These are phyloP conservation scores for Conus betulinus DNA, from an alignment of 1,140 invertebrate genomes.

Conservation along the genomic window DNA sequence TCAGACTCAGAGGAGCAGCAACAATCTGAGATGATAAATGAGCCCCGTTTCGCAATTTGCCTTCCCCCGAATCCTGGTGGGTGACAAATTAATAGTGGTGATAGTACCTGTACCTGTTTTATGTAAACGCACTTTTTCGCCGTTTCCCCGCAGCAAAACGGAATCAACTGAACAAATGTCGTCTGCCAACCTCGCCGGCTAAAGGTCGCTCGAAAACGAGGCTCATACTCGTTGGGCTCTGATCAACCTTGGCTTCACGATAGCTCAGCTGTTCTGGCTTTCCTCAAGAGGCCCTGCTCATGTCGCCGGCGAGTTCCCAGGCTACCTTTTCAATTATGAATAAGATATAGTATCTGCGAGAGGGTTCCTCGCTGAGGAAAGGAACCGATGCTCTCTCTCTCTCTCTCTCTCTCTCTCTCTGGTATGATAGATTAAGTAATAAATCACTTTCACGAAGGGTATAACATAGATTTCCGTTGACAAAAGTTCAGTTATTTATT, in stretches of 20 bases:
- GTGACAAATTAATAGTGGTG: neutral
- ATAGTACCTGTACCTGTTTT: neutral
- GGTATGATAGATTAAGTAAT: too few relatives aligned
- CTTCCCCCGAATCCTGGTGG: neutral
- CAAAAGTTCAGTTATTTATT: too few relatives aligned
- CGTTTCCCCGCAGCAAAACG: neutral
- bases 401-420: constrained; percentile 23
- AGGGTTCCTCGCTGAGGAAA: neutral
- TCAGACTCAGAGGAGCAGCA: too few relatives aligned
- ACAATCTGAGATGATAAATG: neutral
- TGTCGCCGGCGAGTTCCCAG: neutral
- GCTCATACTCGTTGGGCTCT: neutral
- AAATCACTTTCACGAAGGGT: too few relatives aligned
- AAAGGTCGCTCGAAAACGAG: neutral
- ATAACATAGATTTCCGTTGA: too few relatives aligned
- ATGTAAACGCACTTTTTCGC: neutral
- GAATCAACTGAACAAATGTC: neutral
- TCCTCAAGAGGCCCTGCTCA: neutral
- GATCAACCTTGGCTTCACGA: neutral
- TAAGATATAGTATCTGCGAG: neutral
- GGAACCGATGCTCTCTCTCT: too few relatives aligned
- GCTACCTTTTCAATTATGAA: neutral
- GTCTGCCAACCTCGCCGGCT: neutral
- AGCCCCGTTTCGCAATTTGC: neutral
- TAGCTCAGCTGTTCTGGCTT: neutral